Evolutionary conservation across 2,797 vertebrate species (phyloP).

Genomic region (Rhinichthys osculus): DNA sequence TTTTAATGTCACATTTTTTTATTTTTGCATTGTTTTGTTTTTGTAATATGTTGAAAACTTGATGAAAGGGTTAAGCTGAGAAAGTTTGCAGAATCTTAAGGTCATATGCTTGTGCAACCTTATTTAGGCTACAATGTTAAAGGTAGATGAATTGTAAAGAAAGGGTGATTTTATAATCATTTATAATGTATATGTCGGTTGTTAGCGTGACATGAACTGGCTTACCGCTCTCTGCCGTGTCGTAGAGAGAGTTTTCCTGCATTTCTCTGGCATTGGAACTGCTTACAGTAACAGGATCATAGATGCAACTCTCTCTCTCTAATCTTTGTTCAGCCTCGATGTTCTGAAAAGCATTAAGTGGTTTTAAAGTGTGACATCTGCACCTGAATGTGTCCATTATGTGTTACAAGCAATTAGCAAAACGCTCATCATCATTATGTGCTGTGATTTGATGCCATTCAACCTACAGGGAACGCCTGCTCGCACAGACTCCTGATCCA

Average conservation of each 20-base stretch:
- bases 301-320: neutral
- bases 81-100: neutral
- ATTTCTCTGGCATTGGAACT: neutral
- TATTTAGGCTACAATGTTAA: neutral
- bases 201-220: neutral
- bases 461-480: constrained; percentile 61
- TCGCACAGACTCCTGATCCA: constrained; percentile 59
- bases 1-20: no score
- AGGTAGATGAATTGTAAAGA: neutral
- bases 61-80: neutral
- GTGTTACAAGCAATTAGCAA: neutral
- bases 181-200: neutral
- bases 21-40: no score
- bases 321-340: constrained; percentile 36
- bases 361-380: constrained; percentile 7
- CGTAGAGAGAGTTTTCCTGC: constrained; percentile 56
- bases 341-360: constrained; percentile 41
- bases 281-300: neutral
- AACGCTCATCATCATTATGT: neutral
- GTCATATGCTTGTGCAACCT: neutral
- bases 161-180: neutral
- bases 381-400: neutral
- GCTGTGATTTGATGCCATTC: neutral
- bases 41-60: neutral
- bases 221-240: constrained; percentile 43